Conservation (phyloP, 1,140 invertebrate genomes). For the Bombus polaris region DNA sequence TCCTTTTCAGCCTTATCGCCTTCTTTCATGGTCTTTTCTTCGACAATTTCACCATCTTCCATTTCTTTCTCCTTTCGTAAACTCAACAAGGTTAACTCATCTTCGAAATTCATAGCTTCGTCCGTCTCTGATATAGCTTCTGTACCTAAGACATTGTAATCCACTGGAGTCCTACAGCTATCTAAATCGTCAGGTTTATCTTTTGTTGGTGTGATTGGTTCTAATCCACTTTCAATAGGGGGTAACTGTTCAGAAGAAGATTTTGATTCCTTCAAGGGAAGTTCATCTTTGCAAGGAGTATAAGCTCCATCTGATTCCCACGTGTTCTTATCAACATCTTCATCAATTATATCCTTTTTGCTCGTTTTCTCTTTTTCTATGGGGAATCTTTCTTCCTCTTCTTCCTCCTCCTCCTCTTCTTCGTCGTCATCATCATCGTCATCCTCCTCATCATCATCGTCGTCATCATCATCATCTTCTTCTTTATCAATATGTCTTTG, state of each 20-base stretch:
- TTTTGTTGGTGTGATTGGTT: slow-evolving; percentile 78
- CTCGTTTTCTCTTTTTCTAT: slow-evolving; percentile 62
- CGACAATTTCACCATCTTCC: slow-evolving; percentile 83
- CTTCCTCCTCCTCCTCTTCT: slow-evolving; percentile 6
- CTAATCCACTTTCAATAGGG: slow-evolving; percentile 68
- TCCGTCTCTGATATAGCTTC: slow-evolving; percentile 80
- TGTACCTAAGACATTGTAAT: slow-evolving; percentile 79
- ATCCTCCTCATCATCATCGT: not conserved
- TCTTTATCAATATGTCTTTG: not conserved
- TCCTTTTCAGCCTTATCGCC: slow-evolving; percentile 66
- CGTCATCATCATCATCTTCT: slow-evolving; percentile 26
- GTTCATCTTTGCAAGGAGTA: slow-evolving; percentile 79
- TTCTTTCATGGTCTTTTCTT: slow-evolving; percentile 70
- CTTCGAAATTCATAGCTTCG: slow-evolving; percentile 79
- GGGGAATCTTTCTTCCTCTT: slow-evolving; percentile 65
- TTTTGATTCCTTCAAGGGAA: slow-evolving; percentile 71
- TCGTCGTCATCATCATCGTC: slow-evolving; percentile 16
- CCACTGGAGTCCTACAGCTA: slow-evolving; percentile 75
- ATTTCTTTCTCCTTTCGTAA: slow-evolving; percentile 71
- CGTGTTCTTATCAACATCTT: slow-evolving; percentile 15
- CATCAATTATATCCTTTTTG: slow-evolving; percentile 10
- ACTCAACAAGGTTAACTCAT: slow-evolving; percentile 68
- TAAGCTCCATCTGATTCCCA: slow-evolving; percentile 81
- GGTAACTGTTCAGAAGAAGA: slow-evolving; percentile 35
- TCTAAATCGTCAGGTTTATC: slow-evolving; percentile 77